Conservation (phyloP, 2,888 invertebrate species). For the Linyphia triangularis region DNA sequence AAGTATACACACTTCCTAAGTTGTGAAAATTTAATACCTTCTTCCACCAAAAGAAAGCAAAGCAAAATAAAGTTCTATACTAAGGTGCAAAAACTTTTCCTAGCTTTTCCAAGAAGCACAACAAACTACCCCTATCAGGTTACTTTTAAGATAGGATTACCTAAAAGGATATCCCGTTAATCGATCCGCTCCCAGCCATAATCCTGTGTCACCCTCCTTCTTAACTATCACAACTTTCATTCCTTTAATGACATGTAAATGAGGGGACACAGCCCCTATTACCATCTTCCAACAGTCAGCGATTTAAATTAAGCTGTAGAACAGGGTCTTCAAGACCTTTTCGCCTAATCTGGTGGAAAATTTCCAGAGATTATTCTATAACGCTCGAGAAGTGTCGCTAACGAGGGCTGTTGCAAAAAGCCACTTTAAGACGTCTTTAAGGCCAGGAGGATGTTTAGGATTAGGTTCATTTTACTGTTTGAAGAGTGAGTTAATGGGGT, state of each 20-base stretch:
- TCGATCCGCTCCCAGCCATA: conserved; percentile 37
- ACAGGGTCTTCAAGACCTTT: neutral
- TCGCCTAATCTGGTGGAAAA: conserved; percentile 53
- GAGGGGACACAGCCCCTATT: conserved; percentile 40
- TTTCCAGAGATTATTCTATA: conserved; percentile 58
- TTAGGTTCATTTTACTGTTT: neutral
- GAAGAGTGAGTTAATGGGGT: neutral
- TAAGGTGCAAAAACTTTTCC: too few relatives aligned
- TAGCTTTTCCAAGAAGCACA: neutral
- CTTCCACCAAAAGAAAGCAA: too few relatives aligned
- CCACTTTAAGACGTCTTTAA: neutral
- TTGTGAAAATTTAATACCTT: too few relatives aligned
- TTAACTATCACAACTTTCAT: conserved; percentile 59
- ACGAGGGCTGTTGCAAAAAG: neutral
- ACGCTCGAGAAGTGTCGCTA: neutral
- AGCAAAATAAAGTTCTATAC: too few relatives aligned
- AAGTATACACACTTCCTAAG: too few relatives aligned
- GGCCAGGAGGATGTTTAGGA: neutral
- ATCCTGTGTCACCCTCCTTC: conserved; percentile 39
- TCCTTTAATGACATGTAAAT: conserved; percentile 67
- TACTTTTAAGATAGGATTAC: conserved; percentile 45
- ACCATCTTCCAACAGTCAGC: conserved; percentile 42
- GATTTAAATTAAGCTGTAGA: conserved; percentile 45
- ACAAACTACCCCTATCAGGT: too few relatives aligned
- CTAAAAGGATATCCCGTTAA: conserved; percentile 58